Base-by-base conservation (phyloP, 2,888 invertebrate species). In the Blastobasis lacticolella region DNA sequence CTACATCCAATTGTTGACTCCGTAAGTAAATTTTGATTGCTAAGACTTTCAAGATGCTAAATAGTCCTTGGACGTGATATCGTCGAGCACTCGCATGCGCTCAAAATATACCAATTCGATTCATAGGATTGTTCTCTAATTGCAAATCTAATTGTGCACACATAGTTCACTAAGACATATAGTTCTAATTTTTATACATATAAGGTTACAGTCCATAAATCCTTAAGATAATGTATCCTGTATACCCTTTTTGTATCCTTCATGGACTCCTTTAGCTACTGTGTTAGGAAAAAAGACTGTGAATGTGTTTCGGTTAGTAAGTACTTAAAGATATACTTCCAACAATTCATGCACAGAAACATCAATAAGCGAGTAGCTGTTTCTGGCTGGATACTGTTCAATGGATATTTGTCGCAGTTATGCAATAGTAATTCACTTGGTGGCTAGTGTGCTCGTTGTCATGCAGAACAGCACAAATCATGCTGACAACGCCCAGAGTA, bases 1-100 rank as follows among this genome's bases (percentile, higher is more conserved):
- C 83, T 82, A 84, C 70, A 58, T 65, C 86, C 86, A 85, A 87
- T 85, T 71, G 50, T 62, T 73, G 88, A 88, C 88, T 88, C 88
- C 88, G 81, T 77, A 53, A 58, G 61, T 67, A 56, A 81, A 84
- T 85, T 85, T 85, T 67, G 75, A 58, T 61, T 58, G 71, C 59
- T 46, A 51, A 10, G 6, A 50, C 37, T 10, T 23, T 23, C 6
- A 10, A 9, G 23, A 40, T 48, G 54, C 45, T 50, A 54, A 52
- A 54, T 48, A 37, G 54, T 53, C 40, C 51, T 48, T 38, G 48
- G 45, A 49, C 54, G 49, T 49, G 37, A 49, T 48, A 44, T 40
- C 50, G 43, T 45, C 44, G 49, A 56, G 52, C 59, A 56, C 54
- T 52, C 50, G 53, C 61, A 64, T 63, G 63, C 61, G 55, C 56